Base-by-base conservation (phyloP, 2,888 invertebrate species). In the Anagyrus pseudococci region DNA sequence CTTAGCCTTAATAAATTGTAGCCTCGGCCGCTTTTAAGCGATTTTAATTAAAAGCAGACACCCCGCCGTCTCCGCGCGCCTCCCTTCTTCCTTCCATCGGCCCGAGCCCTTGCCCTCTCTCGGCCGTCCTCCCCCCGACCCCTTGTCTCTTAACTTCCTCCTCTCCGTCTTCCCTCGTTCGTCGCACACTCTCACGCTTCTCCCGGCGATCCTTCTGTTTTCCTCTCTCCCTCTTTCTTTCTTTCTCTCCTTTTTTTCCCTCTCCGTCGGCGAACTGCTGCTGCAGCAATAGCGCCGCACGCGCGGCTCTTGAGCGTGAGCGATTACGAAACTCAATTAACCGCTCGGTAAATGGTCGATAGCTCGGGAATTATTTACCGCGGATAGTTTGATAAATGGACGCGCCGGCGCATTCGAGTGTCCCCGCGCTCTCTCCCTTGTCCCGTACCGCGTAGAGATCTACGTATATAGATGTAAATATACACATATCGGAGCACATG, bases 41-140 rank as follows among this genome's bases (percentile, higher is more conserved):
- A 76, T 75, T 77, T 77, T 76, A 77, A 77, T 77, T 77, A 77
- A 77, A 77, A 71, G 68, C 68, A 56, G 67, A 56, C 69, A 68
- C 69, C 54, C 58, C 52, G 52, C 55, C 54, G 33, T 1, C 40
- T 44, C 46, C 37, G 25, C 43, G 15, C 10, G 44, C 20, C 40
- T 10, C 47, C 17, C 22, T 33, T 4, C 3, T 19, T 33, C 23
- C 40, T 17, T 37, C 19, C 53, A 46, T 43, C 55, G 52, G 40
- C 64, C 22, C 33, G 33, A 33, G 33, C 41, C 53, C n/a, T n/a
- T n/a, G n/a, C n/a, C n/a, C n/a, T n/a, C n/a, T n/a, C n/a, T n/a
- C n/a, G n/a, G n/a, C 53, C 40, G 55, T 55, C 55, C 19, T 17
- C 26, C 26, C 46, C 17, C 22, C 20, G 13, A 2, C n/a, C 46